Percentiles rank a stretch among this genome's conserved stretches.
phyloP scores from a whole-genome alignment of 2,888 invertebrate genomes.

The Odontothrips loti region DNA sequence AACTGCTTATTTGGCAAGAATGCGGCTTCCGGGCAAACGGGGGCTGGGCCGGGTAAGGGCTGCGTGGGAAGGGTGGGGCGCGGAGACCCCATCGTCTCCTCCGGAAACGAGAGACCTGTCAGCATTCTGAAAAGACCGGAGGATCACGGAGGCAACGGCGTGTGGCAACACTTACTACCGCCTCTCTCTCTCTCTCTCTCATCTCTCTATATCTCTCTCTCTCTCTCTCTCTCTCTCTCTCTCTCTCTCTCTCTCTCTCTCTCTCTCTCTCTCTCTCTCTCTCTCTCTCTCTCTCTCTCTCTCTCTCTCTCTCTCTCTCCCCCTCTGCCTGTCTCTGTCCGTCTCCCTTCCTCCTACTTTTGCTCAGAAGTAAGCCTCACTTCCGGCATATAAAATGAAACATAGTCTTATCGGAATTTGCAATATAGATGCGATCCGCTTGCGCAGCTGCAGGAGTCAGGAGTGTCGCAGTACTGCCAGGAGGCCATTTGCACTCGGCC shows the following conservation, averaged over 20 bases:
- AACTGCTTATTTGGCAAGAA: conserved; percentile 8
- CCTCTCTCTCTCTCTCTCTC: background rate
- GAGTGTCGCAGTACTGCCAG: too few relatives aligned
- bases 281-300: background rate
- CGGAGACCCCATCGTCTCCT: background rate
- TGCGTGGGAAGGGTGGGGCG: too few relatives aligned
- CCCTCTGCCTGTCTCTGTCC: background rate
- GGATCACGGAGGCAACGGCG: too few relatives aligned
- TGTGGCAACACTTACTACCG: too few relatives aligned
- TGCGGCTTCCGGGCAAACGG: background rate
- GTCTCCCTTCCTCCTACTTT: background rate
- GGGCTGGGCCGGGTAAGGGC: background rate
- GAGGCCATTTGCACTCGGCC: too few relatives aligned
- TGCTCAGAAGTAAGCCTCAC: background rate
- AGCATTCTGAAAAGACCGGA: too few relatives aligned
- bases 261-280: background rate
- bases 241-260: background rate
- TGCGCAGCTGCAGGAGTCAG: too few relatives aligned
- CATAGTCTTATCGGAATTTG: too few relatives aligned
- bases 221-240: background rate
- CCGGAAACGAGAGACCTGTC: too few relatives aligned
- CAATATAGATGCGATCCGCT: too few relatives aligned
- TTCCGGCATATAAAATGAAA: too few relatives aligned
- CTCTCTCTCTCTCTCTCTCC: background rate
- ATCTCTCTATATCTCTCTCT: background rate